Base-by-base conservation (phyloP, 30 jellyfish, hydroid and myxozoan genomes). In the Cassiopea andromeda region DNA sequence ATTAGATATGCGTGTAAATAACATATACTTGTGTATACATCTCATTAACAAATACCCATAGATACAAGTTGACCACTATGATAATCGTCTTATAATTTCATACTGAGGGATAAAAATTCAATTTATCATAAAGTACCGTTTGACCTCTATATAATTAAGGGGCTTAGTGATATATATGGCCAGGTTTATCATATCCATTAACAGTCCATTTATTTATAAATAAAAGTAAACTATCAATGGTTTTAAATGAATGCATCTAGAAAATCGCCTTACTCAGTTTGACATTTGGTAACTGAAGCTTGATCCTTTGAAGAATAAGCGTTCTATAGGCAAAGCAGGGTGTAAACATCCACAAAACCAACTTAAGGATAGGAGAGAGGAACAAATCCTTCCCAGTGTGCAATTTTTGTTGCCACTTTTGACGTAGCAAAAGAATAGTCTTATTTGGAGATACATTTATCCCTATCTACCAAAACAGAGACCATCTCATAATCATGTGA, bases 201-300 rank as follows among this genome's bases (percentile, higher is more conserved):
- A 27, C 79, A 70, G 57, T 10, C 27, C 15, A 27, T 5, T 27
- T 70, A 43, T 70, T 70, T 19, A 70, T 18, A 70, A 50, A 2
- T 16, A 70, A 12, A 19, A 16, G 2, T 70, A 70, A 70, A 70
- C 50, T 70, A 70, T 70, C 79, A 70, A 18, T 70, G 79, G 79
- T 70, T 17, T 6, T 14, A 43, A n/a, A 2, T 64, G 19, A 17
- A 64, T 64, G 73, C 43, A 14, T 4, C 8, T 2, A 2, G 43
- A 64, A 64, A 17, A 64, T 17, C 73, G 43, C 15, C 8, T 64
- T 17, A 64, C 27, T 64, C 1, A 4, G 19, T 27, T 64, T 64
- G 6, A 14, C 43, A 17, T 17, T 64, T 64, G 43, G 15, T 64
- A 9, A 5, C 73, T 7, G 5, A 64, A 4, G 2, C 2, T 2